Evolutionary conservation across 2,888 invertebrate genomes (phyloP), one percentile per base, ranked within the genome.

Genomic region (Trypoxylon attenuatum): DNA sequence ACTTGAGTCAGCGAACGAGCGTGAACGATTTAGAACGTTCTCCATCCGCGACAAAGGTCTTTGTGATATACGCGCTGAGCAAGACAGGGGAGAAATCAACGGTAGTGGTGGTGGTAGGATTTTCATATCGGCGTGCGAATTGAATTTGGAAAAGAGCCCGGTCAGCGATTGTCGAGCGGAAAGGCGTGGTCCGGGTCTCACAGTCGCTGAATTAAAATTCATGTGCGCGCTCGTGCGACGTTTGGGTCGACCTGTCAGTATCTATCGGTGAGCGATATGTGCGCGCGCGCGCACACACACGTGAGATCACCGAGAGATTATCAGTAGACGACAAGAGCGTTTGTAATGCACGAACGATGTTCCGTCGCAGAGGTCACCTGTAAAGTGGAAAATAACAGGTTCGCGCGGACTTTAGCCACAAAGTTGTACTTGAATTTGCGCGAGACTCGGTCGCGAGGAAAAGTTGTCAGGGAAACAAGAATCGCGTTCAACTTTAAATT

Each of bases 361-460:
- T 33, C 33, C 10, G 0, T 13, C 33, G 33, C 2, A 8, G 33
- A 33, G 33, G 33, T 10, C 33, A 10, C 33, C 33, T 2, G 4
- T 33, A 10, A 4, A 33, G 3, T 33, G 33, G 33, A 33, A 33
- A 33, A 33, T 33, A 33, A 33, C 33, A 33, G n/a, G 33, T 33
- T 33, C 13, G 33, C 33, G n/a, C n/a, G n/a, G n/a, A 16, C 25
- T 38, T 10, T 3, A 38, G 23, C 25, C 5, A 29, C 27, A 19
- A n/a, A 18, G 38, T 41, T 42, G 52, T 47, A 53, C 33, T 29
- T 29, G 21, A 41, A 52, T 51, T 39, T 27, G 18, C 18, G 21
- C 18, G 13, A n/a, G 4, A 21, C 8, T 13, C 27, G 18, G 1
- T 10, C 22, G 15, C 13, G 10, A 21, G 38, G n/a, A n/a, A n/a